Evolutionary conservation across 1,140 invertebrate genomes (phyloP).

Genomic region (Asobara japonica): DNA sequence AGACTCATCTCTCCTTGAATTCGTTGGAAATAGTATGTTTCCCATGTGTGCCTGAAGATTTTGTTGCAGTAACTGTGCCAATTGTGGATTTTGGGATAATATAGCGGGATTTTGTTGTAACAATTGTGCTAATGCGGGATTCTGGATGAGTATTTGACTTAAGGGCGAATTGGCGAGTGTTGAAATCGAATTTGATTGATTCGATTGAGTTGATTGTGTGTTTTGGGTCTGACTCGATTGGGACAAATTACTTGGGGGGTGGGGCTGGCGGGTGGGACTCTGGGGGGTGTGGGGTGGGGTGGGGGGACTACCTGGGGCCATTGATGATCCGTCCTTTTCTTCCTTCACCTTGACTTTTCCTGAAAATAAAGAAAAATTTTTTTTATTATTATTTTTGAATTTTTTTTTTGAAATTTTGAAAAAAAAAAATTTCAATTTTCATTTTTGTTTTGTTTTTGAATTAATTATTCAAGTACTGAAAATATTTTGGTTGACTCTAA

Average conservation of each 20-base stretch:
- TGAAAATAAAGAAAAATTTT: constrained; percentile 41
- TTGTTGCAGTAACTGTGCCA: constrained; percentile 61
- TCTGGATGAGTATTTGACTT: constrained; percentile 60
- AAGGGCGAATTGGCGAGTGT: constrained; percentile 51
- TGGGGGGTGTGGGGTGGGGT: constrained; percentile 64
- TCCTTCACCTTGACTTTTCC: constrained; percentile 60
- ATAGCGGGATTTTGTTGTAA: constrained; percentile 61
- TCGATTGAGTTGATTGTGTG: constrained; percentile 46
- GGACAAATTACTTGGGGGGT: constrained; percentile 51
- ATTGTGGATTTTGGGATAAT: constrained; percentile 58
- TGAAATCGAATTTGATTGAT: constrained; percentile 43
- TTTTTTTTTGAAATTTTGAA: background rate
- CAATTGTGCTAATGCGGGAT: constrained; percentile 60
- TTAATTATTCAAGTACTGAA: too few species aligned
- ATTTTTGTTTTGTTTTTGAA: too few species aligned
- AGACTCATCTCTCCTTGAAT: constrained; percentile 52
- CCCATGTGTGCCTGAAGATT: constrained; percentile 64
- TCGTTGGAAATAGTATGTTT: constrained; percentile 50
- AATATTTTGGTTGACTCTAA: too few species aligned
- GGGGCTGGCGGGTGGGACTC: constrained; percentile 57
- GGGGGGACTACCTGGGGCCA: constrained; percentile 63
- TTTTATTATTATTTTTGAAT: background rate
- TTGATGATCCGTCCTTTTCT: constrained; percentile 62
- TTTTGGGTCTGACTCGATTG: constrained; percentile 54
- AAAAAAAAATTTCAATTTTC: background rate